Evolutionary conservation across 53 echinoderm and acorn worm genomes (phyloP).

Genomic region (Holothuria leucospilota): DNA sequence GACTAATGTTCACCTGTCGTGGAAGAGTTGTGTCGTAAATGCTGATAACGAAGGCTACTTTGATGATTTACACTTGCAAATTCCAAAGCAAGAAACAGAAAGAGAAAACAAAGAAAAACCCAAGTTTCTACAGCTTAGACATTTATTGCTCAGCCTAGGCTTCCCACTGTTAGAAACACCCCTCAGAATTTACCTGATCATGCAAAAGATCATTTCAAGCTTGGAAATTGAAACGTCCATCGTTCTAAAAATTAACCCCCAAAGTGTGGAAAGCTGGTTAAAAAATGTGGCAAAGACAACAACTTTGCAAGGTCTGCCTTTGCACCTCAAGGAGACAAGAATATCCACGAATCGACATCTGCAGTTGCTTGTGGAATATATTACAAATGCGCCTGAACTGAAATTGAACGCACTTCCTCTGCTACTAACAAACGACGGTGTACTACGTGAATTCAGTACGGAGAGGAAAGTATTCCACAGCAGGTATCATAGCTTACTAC

Average conservation of each 20-base stretch:
- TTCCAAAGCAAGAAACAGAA: background rate
- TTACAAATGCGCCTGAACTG: background rate
- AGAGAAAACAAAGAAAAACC: background rate
- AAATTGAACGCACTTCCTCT: background rate
- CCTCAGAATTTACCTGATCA: background rate
- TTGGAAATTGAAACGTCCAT: background rate
- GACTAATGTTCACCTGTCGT: background rate
- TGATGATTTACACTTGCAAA: background rate
- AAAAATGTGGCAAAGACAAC: background rate
- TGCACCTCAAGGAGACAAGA: background rate
- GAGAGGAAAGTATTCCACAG: constrained; percentile 10
- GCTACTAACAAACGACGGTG: constrained; percentile 6
- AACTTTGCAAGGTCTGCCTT: background rate
- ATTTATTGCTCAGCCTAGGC: constrained; percentile 7
- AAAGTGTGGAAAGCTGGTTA: background rate
- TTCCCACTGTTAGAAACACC: constrained; percentile 25
- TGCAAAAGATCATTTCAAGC: background rate
- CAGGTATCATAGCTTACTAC: background rate
- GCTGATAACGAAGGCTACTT: constrained; percentile 8
- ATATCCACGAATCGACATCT: background rate
- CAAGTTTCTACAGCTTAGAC: background rate
- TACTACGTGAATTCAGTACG: background rate
- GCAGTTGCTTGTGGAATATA: background rate
- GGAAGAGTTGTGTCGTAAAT: constrained; percentile 15
- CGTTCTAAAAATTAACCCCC: background rate